Percentiles rank a stretch among this genome's conserved stretches.
phyloP scores from a whole-genome alignment of 2,113 vertebrate species.

The Takifugu flavidus region DNA sequence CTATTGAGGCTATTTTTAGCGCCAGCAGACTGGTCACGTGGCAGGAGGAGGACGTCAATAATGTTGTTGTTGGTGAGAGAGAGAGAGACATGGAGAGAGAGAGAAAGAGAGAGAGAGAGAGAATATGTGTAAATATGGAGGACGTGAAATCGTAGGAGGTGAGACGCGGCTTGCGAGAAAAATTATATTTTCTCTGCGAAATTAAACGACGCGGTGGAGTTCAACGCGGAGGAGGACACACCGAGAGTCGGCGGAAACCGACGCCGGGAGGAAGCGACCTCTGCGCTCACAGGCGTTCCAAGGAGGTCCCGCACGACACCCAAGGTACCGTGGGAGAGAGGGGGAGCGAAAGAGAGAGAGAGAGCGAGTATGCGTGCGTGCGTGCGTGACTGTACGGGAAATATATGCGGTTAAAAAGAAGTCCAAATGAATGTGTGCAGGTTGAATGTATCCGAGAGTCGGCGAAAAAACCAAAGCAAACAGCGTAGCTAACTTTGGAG shows the following conservation, averaged over 20 bases:
- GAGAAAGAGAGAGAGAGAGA: constrained; percentile 13
- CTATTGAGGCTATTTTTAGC: constrained; percentile 65
- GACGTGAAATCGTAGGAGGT: constrained; percentile 37
- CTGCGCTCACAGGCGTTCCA: constrained; percentile 29
- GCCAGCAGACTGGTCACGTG: constrained; percentile 69
- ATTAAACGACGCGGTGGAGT: background rate
- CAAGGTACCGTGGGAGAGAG: constrained; percentile 42
- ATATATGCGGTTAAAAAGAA: background rate
- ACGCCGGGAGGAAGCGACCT: constrained; percentile 53
- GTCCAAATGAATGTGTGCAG: background rate
- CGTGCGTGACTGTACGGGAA: constrained; percentile 4
- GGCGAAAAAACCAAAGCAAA: background rate
- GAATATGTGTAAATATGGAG: constrained; percentile 61
- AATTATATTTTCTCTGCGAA: too few relatives aligned
- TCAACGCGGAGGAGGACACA: constrained; percentile 3
- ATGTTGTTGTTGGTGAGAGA: constrained; percentile 67
- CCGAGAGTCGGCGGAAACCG: constrained; percentile 23
- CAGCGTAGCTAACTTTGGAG: constrained; percentile 22
- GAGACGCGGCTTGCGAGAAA: constrained; percentile 9
- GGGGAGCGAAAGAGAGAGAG: background rate
- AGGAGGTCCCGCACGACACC: constrained; percentile 54
- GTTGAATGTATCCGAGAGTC: background rate
- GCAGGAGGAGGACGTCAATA: constrained; percentile 64
- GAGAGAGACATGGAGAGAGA: constrained; percentile 15
- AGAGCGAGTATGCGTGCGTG: background rate